These are phyloP conservation scores for Euura saliciscinereae DNA, from an alignment of 1,140 invertebrate species.

Conservation along the genomic window DNA sequence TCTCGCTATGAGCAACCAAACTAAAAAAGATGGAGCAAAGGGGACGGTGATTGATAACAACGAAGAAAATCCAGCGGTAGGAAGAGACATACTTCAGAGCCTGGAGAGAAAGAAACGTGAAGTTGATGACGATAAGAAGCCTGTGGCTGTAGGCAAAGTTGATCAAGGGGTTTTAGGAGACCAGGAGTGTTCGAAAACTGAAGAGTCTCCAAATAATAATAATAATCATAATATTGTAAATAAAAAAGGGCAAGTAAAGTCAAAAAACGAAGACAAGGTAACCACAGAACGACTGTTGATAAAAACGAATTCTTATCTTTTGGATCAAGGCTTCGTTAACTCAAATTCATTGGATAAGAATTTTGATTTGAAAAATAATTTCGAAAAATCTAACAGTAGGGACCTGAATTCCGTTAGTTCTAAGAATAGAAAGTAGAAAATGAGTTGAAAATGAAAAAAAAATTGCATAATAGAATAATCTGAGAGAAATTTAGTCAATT, in stretches of 20 bases:
- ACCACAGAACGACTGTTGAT: slow-evolving; percentile 30
- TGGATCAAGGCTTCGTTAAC: slow-evolving; percentile 36
- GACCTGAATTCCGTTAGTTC: background rate
- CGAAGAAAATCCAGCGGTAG: slow-evolving; percentile 18
- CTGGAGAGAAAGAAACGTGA: slow-evolving; percentile 45
- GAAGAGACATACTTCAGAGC: slow-evolving; percentile 44
- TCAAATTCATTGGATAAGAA: slow-evolving; percentile 27
- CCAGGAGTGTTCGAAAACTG: slow-evolving; percentile 29
- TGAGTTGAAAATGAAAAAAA: background rate
- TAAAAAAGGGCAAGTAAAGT: slow-evolving; percentile 10
- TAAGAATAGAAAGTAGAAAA: background rate
- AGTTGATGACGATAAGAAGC: slow-evolving; percentile 4
- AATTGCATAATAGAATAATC: background rate
- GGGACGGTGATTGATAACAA: background rate
- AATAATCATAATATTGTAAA: slow-evolving; percentile 12
- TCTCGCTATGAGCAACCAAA: slow-evolving; percentile 41
- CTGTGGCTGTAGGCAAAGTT: no score
- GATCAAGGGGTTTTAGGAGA: slow-evolving; percentile 2
- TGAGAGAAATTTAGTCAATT: no score
- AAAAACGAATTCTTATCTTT: slow-evolving; percentile 42
- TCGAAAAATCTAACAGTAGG: slow-evolving; percentile 9
- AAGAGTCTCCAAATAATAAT: background rate
- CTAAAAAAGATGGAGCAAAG: slow-evolving; percentile 24
- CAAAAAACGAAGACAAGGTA: background rate
- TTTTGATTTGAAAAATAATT: slow-evolving; percentile 1